Evolutionary conservation across 2,113 vertebrate species (phyloP).

Genomic region (Acrocephalus kingi): DNA sequence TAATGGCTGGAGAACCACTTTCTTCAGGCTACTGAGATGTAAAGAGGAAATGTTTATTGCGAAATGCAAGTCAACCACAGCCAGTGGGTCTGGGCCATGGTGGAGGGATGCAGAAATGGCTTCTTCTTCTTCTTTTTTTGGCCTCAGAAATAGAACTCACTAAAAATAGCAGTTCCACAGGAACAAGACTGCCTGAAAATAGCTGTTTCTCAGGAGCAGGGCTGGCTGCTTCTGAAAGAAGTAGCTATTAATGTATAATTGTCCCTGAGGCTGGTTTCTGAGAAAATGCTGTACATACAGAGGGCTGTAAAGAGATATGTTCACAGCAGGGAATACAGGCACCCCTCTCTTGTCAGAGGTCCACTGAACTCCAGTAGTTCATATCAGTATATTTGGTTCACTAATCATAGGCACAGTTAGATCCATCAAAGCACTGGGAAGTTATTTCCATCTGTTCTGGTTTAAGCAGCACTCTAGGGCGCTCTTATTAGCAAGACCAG

Average conservation of each 20-base stretch:
- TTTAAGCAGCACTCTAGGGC: not conserved
- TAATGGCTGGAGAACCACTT: slow-evolving; percentile 41
- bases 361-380: not conserved
- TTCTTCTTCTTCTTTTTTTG: slow-evolving; percentile 24
- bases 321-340: not conserved
- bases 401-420: not conserved
- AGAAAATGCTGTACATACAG: slow-evolving; percentile 56
- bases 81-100: slow-evolving; percentile 53
- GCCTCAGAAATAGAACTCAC: slow-evolving; percentile 66
- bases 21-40: slow-evolving; percentile 28
- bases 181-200: slow-evolving; percentile 72
- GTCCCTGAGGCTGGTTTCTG: slow-evolving; percentile 65
- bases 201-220: slow-evolving; percentile 68
- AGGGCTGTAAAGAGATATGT: slow-evolving; percentile 25
- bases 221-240: slow-evolving; percentile 70
- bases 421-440: not conserved
- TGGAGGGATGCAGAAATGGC: slow-evolving; percentile 57
- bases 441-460: not conserved
- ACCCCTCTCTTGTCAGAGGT: slow-evolving; percentile 1
- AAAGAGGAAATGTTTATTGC: slow-evolving; percentile 37
- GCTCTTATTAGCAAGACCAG: not conserved
- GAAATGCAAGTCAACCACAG: slow-evolving; percentile 37
- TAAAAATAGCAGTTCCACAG: slow-evolving; percentile 72
- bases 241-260: slow-evolving; percentile 72
- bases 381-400: not conserved